phyloP scores from a whole-genome alignment of 2,797 vertebrate genomes.

The Gobio occitaniae region DNA sequence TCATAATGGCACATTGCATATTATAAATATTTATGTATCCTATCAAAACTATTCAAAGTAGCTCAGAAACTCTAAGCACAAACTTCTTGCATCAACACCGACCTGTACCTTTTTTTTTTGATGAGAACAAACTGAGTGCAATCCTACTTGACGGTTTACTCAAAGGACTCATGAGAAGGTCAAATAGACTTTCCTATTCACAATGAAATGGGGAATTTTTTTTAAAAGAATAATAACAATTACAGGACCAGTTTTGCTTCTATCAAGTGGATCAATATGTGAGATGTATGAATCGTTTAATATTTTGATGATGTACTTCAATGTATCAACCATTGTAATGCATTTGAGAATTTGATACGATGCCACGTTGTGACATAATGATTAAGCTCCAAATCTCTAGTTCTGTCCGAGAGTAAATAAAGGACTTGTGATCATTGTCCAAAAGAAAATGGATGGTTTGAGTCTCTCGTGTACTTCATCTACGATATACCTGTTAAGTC shows the following conservation, averaged over 20 bases:
- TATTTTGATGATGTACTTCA: slow-evolving; percentile 3
- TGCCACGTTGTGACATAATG: background rate
- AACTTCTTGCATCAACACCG: background rate
- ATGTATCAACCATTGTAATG: background rate
- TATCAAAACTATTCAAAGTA: slow-evolving; percentile 9
- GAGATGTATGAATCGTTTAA: background rate
- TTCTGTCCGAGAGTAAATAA: slow-evolving; percentile 40
- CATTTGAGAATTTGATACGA: background rate
- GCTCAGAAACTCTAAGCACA: background rate
- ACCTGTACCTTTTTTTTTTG: background rate
- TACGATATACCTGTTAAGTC: slow-evolving; percentile 67
- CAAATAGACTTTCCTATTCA: background rate
- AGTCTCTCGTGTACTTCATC: slow-evolving; percentile 19
- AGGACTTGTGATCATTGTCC: slow-evolving; percentile 6
- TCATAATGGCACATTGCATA: slow-evolving; percentile 37
- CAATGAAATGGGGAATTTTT: background rate
- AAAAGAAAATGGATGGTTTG: background rate
- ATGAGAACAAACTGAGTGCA: slow-evolving; percentile 2
- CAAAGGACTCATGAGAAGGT: background rate
- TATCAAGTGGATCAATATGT: background rate
- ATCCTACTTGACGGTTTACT: background rate
- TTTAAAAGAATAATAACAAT: background rate
- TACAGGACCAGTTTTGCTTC: slow-evolving; percentile 7
- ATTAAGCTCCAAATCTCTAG: background rate
- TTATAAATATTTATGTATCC: slow-evolving; percentile 12